phyloP scores from a whole-genome alignment of 2,113 vertebrate species.

The Mus pahari region DNA sequence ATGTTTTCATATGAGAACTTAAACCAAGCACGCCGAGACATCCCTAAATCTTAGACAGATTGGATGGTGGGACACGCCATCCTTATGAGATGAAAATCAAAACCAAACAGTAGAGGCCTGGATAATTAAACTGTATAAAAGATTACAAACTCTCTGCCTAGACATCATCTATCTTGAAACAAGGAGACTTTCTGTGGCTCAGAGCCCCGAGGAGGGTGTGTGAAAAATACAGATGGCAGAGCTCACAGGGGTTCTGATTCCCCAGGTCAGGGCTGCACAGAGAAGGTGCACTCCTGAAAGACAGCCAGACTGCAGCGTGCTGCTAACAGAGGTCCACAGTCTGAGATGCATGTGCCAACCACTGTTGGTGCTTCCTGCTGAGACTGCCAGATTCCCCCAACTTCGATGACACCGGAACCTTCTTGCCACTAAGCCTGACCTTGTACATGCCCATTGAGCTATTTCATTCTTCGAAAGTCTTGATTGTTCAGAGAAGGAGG shows the following conservation, averaged over 20 bases:
- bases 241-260: not conserved
- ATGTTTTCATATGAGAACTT: not conserved
- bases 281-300: not conserved
- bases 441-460: conserved; percentile 58
- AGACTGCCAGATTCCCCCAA: not conserved
- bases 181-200: not conserved
- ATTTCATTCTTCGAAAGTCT: conserved; percentile 71
- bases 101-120: not conserved
- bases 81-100: not conserved
- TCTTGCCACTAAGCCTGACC: conserved; percentile 80
- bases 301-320: accelerated
- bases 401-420: conserved; percentile 17
- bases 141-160: not conserved
- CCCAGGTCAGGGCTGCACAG: accelerated
- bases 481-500: conserved; percentile 63
- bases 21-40: not conserved
- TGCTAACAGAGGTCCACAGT: not conserved
- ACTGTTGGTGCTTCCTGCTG: not conserved
- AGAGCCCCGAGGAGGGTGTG: not conserved
- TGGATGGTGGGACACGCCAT: not conserved
- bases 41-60: not conserved
- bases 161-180: not conserved
- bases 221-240: not conserved
- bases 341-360: not conserved
- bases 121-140: not conserved